Conservation (phyloP, 2,888 invertebrate species). For the Podabrus alpinus region DNA sequence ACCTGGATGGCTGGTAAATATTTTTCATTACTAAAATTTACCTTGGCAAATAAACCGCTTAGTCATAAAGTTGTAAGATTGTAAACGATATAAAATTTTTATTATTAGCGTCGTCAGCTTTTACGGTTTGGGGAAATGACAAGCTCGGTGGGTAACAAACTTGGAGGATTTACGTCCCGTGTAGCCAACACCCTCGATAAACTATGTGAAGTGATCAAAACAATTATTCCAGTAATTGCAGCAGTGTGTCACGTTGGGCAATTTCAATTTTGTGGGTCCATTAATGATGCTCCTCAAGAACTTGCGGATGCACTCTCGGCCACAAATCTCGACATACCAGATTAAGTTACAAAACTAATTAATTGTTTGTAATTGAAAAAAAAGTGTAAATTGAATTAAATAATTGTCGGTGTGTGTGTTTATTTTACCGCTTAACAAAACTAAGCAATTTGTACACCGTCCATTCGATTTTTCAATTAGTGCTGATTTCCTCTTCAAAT, state of each 20-base stretch:
- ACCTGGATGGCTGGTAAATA: constrained; percentile 49
- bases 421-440: not conserved
- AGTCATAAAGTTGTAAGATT: not conserved
- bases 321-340: constrained; percentile 12
- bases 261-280: constrained; percentile 51
- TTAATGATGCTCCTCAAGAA: constrained; percentile 44
- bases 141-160: constrained; percentile 47
- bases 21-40: not conserved
- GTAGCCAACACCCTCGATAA: constrained; percentile 50
- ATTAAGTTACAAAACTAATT: constrained; percentile 6
- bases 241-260: constrained; percentile 53
- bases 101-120: constrained; percentile 46
- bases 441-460: not conserved
- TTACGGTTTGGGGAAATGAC: constrained; percentile 49
- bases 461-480: constrained; percentile 9
- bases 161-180: constrained; percentile 48
- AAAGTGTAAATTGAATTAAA: not conserved
- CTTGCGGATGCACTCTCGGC: constrained; percentile 29
- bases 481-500: constrained; percentile 20
- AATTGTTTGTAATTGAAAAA: not conserved
- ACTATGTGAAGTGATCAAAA: constrained; percentile 52
- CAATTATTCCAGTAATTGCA: constrained; percentile 50
- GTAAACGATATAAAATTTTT: not conserved
- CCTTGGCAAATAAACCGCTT: not conserved
- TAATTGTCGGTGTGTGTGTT: not conserved